Percentiles rank a stretch among this genome's conserved stretches.
Evolutionary conservation across 23 tunicate species (phyloP).

Genomic region (Oikopleura albicans): DNA sequence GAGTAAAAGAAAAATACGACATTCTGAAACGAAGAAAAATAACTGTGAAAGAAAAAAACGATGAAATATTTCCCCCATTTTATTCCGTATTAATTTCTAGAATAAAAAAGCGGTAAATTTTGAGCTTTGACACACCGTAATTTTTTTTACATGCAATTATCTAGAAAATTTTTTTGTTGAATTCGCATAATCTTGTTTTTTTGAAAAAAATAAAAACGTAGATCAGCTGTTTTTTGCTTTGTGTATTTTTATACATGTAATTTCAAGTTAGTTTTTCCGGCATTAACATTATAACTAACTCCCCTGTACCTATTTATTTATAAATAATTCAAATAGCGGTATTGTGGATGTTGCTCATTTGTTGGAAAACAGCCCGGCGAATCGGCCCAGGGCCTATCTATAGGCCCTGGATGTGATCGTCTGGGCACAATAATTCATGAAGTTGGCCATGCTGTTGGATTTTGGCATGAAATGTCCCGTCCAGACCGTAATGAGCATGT

Average conservation of each 20-base stretch:
- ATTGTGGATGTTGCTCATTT: conserved; percentile 6
- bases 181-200: no score
- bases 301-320: no score
- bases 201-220: no score
- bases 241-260: no score
- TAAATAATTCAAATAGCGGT: not conserved
- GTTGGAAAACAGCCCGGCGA: not conserved
- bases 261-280: no score
- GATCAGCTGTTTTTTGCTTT: no score
- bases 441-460: not conserved
- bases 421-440: conserved; percentile 5
- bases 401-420: not conserved
- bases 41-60: not conserved
- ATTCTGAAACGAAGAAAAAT: not conserved
- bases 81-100: no score
- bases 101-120: no score
- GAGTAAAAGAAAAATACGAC: not conserved
- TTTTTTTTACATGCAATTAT: not conserved
- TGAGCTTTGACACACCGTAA: no score
- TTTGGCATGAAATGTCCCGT: conserved; percentile 8
- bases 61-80: not conserved
- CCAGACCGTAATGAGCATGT: not conserved
- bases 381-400: not conserved
- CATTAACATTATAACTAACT: no score
- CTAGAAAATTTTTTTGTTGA: no score